Conservation (phyloP, 2,888 invertebrate species). For the Scelioninae gen. 1 region DNA sequence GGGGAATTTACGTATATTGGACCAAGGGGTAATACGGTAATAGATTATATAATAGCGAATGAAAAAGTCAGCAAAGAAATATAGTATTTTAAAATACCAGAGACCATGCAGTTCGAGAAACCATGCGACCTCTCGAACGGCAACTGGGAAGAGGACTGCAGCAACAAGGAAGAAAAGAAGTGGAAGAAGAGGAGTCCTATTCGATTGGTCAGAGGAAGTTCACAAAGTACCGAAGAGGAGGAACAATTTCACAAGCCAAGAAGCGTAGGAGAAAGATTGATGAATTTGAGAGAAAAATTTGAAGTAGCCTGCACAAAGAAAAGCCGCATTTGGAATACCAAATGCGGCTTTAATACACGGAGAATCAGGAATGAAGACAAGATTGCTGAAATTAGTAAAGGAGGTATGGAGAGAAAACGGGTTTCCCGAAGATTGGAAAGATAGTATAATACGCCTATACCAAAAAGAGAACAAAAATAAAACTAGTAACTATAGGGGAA, state of each 20-base stretch:
- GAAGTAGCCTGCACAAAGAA: background rate
- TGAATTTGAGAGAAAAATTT: background rate
- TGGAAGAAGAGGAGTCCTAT: background rate
- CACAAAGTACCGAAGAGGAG: background rate
- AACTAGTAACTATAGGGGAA: too few species aligned
- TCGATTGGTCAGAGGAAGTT: background rate
- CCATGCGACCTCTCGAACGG: background rate
- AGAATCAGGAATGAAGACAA: background rate
- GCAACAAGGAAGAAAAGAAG: background rate
- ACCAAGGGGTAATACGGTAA: background rate
- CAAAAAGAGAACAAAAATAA: background rate
- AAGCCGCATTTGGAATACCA: background rate
- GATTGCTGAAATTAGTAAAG: background rate
- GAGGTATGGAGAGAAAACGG: background rate
- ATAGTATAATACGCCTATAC: background rate
- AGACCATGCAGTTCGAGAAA: background rate
- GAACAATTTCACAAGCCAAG: background rate
- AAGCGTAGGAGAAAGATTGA: background rate
- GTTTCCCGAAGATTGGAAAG: background rate
- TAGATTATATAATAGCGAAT: constrained; percentile 3
- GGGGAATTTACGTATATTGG: background rate
- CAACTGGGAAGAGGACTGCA: background rate
- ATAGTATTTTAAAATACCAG: background rate
- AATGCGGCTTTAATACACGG: background rate
- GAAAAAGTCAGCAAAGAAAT: background rate